Conservation (phyloP, 2,113 vertebrate species). For the Leptobrachium leishanense region DNA sequence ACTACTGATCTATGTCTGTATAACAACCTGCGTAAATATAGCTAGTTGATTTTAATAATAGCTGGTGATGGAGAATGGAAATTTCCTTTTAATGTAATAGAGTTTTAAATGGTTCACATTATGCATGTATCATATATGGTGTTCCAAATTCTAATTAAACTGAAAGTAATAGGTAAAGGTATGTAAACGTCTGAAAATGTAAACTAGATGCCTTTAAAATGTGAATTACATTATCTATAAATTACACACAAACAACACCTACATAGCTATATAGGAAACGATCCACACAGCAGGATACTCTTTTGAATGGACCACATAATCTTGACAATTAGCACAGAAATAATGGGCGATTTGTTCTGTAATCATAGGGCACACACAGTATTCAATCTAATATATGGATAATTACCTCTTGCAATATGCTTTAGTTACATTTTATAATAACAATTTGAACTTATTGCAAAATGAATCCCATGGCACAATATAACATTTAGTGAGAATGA, state of each 20-base stretch:
- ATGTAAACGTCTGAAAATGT: slow-evolving; percentile 11
- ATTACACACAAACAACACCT: slow-evolving; percentile 48
- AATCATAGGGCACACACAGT: slow-evolving; percentile 72
- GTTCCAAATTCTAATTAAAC: slow-evolving; percentile 1
- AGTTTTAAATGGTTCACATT: too few species aligned
- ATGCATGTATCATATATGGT: not conserved
- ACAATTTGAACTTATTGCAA: slow-evolving; percentile 79
- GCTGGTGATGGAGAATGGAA: too few species aligned
- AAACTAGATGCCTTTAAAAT: slow-evolving; percentile 2
- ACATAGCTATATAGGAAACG: slow-evolving; percentile 49
- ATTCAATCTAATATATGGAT: slow-evolving; percentile 79
- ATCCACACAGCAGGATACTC: slow-evolving; percentile 43
- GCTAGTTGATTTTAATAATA: too few species aligned
- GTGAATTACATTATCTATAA: slow-evolving; percentile 22
- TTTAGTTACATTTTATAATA: slow-evolving; percentile 74
- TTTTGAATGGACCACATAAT: slow-evolving; percentile 56
- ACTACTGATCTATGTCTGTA: too few species aligned
- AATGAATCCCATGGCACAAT: slow-evolving; percentile 80
- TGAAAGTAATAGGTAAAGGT: not conserved
- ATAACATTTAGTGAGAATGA: slow-evolving; percentile 77
- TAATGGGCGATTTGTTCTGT: slow-evolving; percentile 72
- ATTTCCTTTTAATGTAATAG: too few species aligned
- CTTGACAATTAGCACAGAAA: slow-evolving; percentile 79
- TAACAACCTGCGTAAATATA: too few species aligned
- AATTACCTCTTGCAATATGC: slow-evolving; percentile 75